Evolutionary conservation across 2,113 vertebrate species (phyloP).

Genomic region (Rhabdornis inornatus): DNA sequence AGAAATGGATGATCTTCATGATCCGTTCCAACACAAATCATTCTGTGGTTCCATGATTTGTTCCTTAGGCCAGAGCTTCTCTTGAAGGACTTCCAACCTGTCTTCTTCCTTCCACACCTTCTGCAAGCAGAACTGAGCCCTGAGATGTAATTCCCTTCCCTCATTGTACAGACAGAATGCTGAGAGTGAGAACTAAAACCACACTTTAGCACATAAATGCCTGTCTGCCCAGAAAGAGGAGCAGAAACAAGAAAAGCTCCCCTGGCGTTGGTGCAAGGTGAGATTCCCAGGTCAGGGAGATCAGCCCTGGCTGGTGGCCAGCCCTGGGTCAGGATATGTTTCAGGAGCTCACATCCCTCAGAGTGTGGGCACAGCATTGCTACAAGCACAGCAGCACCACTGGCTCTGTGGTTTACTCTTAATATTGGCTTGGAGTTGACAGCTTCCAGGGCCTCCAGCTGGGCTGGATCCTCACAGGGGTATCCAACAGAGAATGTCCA

Average conservation of each 20-base stretch:
- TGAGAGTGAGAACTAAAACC: background rate
- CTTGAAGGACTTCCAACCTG: background rate
- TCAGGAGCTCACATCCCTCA: background rate
- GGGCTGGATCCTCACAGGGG: background rate
- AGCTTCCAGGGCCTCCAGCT: background rate
- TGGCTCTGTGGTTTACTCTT: background rate
- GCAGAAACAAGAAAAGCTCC: background rate
- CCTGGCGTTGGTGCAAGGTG: background rate
- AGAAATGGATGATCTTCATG: background rate
- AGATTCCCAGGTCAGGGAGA: background rate
- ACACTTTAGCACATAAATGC: background rate
- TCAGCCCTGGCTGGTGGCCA: background rate
- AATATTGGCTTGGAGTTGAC: background rate
- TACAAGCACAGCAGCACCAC: background rate
- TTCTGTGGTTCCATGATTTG: background rate
- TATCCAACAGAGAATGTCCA: background rate
- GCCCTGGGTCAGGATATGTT: background rate
- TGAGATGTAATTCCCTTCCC: fast-evolving
- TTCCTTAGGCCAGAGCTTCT: background rate
- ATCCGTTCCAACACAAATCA: background rate
- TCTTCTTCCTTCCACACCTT: background rate
- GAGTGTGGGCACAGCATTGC: fast-evolving
- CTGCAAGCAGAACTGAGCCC: background rate
- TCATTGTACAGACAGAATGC: background rate
- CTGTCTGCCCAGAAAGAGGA: background rate